Evolutionary conservation across 2,113 vertebrate genomes (phyloP).

Genomic region (Urocynchramus pylzowi): DNA sequence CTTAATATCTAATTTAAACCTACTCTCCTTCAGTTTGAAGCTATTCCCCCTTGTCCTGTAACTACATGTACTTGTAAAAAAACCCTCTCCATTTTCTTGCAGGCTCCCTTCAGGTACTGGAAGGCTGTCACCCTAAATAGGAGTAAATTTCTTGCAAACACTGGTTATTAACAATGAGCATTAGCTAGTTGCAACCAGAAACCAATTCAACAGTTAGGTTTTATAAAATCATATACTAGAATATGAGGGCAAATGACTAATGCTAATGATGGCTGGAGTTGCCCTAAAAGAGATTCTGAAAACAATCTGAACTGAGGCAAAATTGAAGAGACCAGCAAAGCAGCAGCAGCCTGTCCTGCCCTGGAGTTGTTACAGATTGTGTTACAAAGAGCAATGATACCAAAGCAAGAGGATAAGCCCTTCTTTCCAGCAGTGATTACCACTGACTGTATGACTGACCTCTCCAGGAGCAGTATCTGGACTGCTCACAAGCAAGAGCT

Average conservation of each 20-base stretch:
- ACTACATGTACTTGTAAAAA: background rate
- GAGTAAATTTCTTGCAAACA: background rate
- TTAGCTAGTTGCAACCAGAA: background rate
- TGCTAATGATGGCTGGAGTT: background rate
- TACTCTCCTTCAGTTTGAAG: background rate
- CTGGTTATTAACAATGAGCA: background rate
- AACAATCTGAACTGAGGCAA: background rate
- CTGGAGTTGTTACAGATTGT: background rate
- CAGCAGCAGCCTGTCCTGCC: background rate
- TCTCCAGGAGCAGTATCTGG: background rate
- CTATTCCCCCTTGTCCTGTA: background rate
- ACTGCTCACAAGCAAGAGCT: background rate
- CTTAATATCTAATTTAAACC: background rate
- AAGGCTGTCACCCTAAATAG: background rate
- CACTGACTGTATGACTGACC: accelerated
- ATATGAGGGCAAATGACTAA: background rate
- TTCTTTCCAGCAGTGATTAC: background rate
- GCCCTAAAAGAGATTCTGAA: background rate
- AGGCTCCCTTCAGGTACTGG: background rate
- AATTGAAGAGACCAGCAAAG: background rate
- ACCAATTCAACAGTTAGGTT: background rate
- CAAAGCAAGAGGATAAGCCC: background rate
- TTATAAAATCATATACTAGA: background rate
- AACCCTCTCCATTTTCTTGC: background rate
- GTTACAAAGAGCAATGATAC: background rate